Percentiles rank a stretch among this genome's conserved stretches.
These are phyloP conservation scores for Blomia tropicalis DNA, from an alignment of 2,888 invertebrate genomes.

Conservation along the genomic window DNA sequence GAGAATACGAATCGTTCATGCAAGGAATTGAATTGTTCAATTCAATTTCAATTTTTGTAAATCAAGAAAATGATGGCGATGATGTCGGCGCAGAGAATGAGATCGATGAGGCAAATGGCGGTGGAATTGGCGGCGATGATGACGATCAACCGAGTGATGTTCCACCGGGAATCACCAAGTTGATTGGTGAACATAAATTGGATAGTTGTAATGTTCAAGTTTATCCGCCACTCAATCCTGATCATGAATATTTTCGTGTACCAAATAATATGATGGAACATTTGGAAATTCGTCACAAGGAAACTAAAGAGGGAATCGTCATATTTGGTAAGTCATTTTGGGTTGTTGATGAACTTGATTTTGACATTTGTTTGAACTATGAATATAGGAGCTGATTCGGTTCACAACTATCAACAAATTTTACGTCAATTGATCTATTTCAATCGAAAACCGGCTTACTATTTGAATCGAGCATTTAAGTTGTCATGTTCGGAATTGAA, in stretches of 20 bases:
- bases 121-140: background rate
- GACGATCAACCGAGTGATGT: background rate
- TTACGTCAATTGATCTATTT: conserved; percentile 54
- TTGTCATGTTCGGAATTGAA: conserved; percentile 84
- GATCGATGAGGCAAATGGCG: conserved; percentile 20
- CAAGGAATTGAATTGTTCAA: conserved; percentile 74
- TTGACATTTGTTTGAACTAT: background rate
- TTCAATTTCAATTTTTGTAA: conserved; percentile 50
- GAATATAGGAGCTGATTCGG: conserved; percentile 29
- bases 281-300: conserved; percentile 62
- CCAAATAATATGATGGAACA: conserved; percentile 57
- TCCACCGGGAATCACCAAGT: conserved; percentile 13
- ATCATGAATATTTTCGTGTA: conserved; percentile 72
- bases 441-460: conserved; percentile 88
- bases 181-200: conserved; percentile 45
- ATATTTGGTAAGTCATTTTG: conserved; percentile 40
- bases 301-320: conserved; percentile 74
- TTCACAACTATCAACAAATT: conserved; percentile 35
- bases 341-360: background rate
- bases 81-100: conserved; percentile 28
- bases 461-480: conserved; percentile 83
- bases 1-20: conserved; percentile 67
- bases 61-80: conserved; percentile 25
- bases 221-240: conserved; percentile 83
- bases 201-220: conserved; percentile 87